Evolutionary conservation across 2,888 invertebrate genomes (phyloP), one percentile per base, ranked within the genome.

Genomic region (Timema cristinae): DNA sequence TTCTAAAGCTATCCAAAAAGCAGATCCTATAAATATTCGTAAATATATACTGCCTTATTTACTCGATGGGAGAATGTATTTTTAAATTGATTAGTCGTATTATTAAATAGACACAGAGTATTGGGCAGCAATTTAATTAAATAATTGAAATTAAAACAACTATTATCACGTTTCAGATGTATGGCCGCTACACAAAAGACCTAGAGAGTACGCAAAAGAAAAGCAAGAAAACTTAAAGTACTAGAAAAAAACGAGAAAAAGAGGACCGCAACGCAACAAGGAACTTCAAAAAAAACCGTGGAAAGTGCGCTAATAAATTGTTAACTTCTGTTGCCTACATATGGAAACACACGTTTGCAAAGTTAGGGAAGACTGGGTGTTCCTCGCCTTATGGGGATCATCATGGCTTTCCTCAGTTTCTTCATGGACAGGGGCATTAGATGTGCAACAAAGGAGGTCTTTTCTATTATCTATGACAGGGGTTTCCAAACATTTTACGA

Each of bases 281-380:
- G 79, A 79, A 59, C 73, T 79, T 52, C 75, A 79, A 79, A 59
- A 78, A 78, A 56, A 78, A 79, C 71, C 75, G 77, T 80, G 87
- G 87, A 63, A 86, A 86, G 77, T 84, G 83, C 75, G 80, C 82
- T 71, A 79, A 81, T 67, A 79, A 82, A 77, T 75, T 84, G 61
- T 76, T 83, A 32, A 80, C 82, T 73, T 83, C 87, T 15, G 81
- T 89, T 76, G 87, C 89, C 77, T 90, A 88, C 81, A 81, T 93
- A 75, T 96, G 95, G 95, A 87, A 90, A 79, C 91, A 94, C 82
- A 92, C 93, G 59, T 92, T 96, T 80, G 95, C 95, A 49, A 87
- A 92, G 77, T 86, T 94, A 68, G 97, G 72, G 97, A 97, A 83
- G 97, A 98, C 83, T 98, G 97, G 97, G 91, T 97, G 70, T 97